These are phyloP conservation scores for Eupithecia insigniata DNA, from an alignment of 2,888 invertebrate genomes.

Conservation along the genomic window DNA sequence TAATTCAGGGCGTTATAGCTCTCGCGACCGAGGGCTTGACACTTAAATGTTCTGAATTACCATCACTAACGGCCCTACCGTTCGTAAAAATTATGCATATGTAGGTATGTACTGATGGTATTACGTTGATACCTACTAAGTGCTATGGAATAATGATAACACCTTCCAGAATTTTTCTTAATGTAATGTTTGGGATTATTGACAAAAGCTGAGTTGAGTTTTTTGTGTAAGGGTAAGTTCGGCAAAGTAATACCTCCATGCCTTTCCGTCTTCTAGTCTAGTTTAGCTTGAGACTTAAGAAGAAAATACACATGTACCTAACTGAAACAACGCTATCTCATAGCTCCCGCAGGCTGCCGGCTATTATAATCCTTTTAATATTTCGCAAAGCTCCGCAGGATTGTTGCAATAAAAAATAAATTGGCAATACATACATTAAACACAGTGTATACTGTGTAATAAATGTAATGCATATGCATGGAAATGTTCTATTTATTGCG, in stretches of 20 bases:
- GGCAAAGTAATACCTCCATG: neutral
- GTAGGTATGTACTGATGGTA: neutral
- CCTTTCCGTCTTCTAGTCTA: neutral
- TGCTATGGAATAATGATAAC: neutral
- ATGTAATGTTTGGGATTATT: no score
- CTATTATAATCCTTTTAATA: neutral
- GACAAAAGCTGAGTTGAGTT: no score
- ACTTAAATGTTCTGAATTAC: conserved; percentile 42
- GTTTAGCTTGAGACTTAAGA: neutral
- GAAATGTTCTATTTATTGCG: conserved; percentile 45
- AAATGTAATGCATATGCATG: conserved; percentile 47
- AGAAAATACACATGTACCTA: neutral
- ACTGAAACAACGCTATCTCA: neutral
- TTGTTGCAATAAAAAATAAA: conserved; percentile 45
- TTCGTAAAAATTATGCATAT: neutral
- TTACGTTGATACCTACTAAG: neutral
- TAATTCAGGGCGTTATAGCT: conserved; percentile 46
- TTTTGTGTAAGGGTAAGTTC: no score
- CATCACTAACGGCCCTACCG: conserved; percentile 39
- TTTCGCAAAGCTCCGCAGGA: no score
- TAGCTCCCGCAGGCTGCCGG: no score
- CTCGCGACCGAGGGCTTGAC: conserved; percentile 36
- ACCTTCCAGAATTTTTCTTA: no score
- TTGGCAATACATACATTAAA: conserved; percentile 45
- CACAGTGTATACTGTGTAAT: no score